Percentiles rank a stretch among this genome's conserved stretches.
phyloP scores from a whole-genome alignment of 1,140 invertebrate genomes.

The Microplitis mediator region DNA sequence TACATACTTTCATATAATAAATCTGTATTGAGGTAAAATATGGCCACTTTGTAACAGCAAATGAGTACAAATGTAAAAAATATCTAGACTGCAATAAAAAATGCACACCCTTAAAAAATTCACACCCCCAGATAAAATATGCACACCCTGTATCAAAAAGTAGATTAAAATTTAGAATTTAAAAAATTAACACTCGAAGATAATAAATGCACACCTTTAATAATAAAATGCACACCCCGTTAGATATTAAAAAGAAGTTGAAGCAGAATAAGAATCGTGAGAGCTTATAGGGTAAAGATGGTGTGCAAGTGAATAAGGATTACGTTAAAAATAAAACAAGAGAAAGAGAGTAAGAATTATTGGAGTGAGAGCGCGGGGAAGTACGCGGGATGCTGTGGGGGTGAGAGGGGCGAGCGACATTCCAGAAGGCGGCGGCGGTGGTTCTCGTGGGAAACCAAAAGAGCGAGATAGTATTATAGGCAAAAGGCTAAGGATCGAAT shows the following conservation, averaged over 20 bases:
- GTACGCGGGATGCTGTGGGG: slow-evolving; percentile 40
- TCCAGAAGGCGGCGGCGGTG: slow-evolving; percentile 63
- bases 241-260: slow-evolving; percentile 20
- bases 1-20: too few relatives aligned
- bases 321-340: not conserved
- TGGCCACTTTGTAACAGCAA: too few relatives aligned
- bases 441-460: slow-evolving; percentile 62
- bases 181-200: not conserved
- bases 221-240: slow-evolving; percentile 25
- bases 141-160: too few relatives aligned
- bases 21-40: too few relatives aligned
- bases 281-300: slow-evolving; percentile 19
- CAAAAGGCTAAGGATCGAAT: slow-evolving; percentile 13
- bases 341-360: slow-evolving; percentile 25
- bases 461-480: slow-evolving; percentile 38
- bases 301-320: slow-evolving; percentile 10
- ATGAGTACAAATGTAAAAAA: not conserved
- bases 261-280: slow-evolving; percentile 22
- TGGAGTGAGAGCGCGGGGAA: slow-evolving; percentile 34
- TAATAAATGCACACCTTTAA: not conserved
- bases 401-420: slow-evolving; percentile 59
- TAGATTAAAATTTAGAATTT: too few relatives aligned
- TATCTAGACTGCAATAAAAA: not conserved
- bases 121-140: too few relatives aligned
- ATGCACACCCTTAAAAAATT: too few relatives aligned